Base-by-base conservation (phyloP, 2,113 vertebrate genomes). In the Ailuropoda melanoleuca region DNA sequence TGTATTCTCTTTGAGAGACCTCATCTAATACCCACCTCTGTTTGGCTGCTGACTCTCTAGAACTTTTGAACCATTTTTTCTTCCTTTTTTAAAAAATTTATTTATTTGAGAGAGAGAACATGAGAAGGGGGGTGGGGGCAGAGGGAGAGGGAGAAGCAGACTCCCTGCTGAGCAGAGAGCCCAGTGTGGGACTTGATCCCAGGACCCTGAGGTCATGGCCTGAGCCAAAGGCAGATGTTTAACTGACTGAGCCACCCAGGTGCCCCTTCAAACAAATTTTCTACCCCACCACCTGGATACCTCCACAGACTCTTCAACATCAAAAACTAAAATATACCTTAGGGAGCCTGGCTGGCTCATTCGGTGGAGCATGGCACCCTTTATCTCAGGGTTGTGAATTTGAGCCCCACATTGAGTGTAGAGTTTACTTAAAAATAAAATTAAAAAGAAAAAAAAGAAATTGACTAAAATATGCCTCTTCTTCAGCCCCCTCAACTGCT, bases 31-130 rank as follows among this genome's bases (percentile, higher is more conserved):
- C 86, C 80, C 29, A 68, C 39, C 11, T 82, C 18, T 83, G 13
- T 88, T 46, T 83, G 60, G 24, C 56, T 90, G 13, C 26, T 93
- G 39, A 26, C 37, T 94, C 37, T 90, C 87, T 50, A 68, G 26
- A 95, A 39, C 56, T 53, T n/a, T 56, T 85, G 60, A 96, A 64
- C 64, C 72, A 85, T 29, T 50, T 86, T 97, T 95, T 81, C 29
- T 24, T 58, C 3, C 23, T 58, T 66, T 43, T 43, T 43, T 43
- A 43, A 43, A 43, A 43, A 43, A 53, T 53, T 53, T 53, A 53
- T 53, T 53, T 53, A 53, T 53, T 53, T 53, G 50, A 4, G 14
- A 53, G 50, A 53, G 50, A 53, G 50, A 53, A 53, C 50, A 53
- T 13, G 14, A 53, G 50, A 53, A 53, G 13, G 50, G 50, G 50